Conservation (phyloP, 2,113 vertebrate species). For the Prunella himalayana region DNA sequence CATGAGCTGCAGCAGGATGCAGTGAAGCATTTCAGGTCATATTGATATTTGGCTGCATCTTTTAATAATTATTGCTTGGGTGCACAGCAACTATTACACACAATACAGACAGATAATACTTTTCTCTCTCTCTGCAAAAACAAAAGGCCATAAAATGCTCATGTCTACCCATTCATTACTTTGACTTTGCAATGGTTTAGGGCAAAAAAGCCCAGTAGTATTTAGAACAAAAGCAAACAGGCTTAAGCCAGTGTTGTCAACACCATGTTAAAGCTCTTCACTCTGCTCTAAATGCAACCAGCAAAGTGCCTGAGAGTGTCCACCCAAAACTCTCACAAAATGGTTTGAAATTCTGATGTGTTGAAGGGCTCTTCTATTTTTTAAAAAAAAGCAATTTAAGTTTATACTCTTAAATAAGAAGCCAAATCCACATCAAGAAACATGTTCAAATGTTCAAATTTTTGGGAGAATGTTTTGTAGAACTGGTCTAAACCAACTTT, state of each 20-base stretch:
- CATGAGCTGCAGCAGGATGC: background rate
- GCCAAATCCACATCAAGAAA: background rate
- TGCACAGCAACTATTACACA: background rate
- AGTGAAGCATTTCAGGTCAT: conserved; percentile 1
- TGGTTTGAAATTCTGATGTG: background rate
- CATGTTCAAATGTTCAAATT: background rate
- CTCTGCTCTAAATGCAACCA: background rate
- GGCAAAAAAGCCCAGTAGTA: background rate
- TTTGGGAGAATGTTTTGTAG: background rate
- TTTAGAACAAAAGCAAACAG: background rate
- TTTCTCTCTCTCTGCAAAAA: background rate
- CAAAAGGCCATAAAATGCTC: conserved; percentile 1
- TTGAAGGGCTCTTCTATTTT: background rate
- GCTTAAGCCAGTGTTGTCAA: background rate
- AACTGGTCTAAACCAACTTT: background rate
- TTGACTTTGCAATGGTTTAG: conserved; percentile 15
- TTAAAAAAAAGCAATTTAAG: background rate
- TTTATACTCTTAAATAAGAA: background rate
- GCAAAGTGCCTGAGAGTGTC: background rate
- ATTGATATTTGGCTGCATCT: background rate
- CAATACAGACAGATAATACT: background rate
- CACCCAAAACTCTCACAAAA: background rate
- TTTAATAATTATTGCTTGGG: conserved; percentile 22
- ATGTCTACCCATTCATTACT: background rate
- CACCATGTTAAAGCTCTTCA: background rate